These are phyloP conservation scores for Lasiurus cinereus DNA, from an alignment of 2,113 vertebrate species.

Conservation along the genomic window DNA sequence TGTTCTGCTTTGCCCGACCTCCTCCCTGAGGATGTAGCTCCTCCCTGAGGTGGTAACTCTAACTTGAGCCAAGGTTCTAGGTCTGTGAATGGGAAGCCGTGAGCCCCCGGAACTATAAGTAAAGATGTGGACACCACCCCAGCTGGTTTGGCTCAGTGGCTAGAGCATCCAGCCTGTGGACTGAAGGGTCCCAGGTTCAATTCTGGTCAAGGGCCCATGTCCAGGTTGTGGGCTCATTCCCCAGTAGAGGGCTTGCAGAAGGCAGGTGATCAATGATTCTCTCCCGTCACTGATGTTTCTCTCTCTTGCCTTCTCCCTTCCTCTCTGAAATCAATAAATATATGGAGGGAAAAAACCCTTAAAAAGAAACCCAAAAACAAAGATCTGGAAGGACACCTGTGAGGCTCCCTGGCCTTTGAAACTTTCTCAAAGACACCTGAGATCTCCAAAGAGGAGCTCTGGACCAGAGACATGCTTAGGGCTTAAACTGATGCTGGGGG, in stretches of 20 bases:
- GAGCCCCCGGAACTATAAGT: not conserved
- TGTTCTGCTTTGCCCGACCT: constrained; percentile 1
- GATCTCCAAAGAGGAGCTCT: not conserved
- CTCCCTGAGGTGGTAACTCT: not conserved
- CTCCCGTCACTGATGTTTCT: too few relatives aligned
- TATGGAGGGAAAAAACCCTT: too few relatives aligned
- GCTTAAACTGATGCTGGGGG: not conserved
- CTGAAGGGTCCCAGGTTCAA: too few relatives aligned
- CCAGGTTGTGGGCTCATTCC: too few relatives aligned
- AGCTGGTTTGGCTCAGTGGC: too few relatives aligned
- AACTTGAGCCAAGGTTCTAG: not conserved
- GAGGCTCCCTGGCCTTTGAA: not conserved
- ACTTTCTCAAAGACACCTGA: not conserved
- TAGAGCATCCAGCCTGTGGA: too few relatives aligned
- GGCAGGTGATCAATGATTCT: too few relatives aligned
- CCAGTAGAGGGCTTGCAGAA: too few relatives aligned
- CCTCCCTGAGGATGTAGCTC: not conserved
- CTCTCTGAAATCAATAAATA: too few relatives aligned
- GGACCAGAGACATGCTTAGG: not conserved
- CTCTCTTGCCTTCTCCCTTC: too few relatives aligned
- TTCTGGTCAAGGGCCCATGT: too few relatives aligned
- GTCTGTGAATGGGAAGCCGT: not conserved
- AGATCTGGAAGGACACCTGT: not conserved
- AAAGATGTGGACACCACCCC: not conserved
- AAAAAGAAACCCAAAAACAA: not conserved